Conservation (phyloP, 2,888 invertebrate genomes). For the Seira ritae region DNA sequence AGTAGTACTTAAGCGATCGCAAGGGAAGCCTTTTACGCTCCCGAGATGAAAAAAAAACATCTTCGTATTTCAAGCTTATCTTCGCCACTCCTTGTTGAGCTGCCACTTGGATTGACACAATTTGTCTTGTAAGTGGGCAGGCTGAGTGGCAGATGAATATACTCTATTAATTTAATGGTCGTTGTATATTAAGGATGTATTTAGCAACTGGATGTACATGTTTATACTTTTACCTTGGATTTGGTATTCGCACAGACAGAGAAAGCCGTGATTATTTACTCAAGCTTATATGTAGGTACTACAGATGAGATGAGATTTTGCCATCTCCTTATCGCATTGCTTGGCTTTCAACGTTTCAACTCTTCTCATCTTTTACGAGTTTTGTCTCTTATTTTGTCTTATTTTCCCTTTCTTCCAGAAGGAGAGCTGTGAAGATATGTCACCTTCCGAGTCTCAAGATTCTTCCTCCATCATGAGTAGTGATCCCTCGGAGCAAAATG, state of each 20-base stretch:
- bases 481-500: slow-evolving; percentile 80
- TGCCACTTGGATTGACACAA: slow-evolving; percentile 51
- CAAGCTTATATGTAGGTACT: slow-evolving; percentile 37
- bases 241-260: too few species aligned
- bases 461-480: slow-evolving; percentile 73
- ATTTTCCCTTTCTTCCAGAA: slow-evolving; percentile 60
- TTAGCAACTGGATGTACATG: background rate
- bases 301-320: slow-evolving; percentile 51
- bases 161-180: background rate
- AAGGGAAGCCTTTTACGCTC: background rate
- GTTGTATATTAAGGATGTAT: background rate
- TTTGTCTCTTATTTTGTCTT: slow-evolving; percentile 8
- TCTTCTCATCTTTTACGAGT: slow-evolving; percentile 22
- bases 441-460: slow-evolving; percentile 72
- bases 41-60: background rate
- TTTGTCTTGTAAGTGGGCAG: slow-evolving; percentile 53
- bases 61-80: background rate
- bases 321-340: slow-evolving; percentile 1
- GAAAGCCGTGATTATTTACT: slow-evolving; percentile 35
- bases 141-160: slow-evolving; percentile 33
- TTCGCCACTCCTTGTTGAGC: background rate
- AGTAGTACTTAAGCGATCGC: background rate
- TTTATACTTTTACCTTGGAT: background rate
- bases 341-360: background rate
- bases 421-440: slow-evolving; percentile 73